Base-by-base conservation (phyloP, 1,140 invertebrate genomes). In the Meloidogyne hapla region DNA sequence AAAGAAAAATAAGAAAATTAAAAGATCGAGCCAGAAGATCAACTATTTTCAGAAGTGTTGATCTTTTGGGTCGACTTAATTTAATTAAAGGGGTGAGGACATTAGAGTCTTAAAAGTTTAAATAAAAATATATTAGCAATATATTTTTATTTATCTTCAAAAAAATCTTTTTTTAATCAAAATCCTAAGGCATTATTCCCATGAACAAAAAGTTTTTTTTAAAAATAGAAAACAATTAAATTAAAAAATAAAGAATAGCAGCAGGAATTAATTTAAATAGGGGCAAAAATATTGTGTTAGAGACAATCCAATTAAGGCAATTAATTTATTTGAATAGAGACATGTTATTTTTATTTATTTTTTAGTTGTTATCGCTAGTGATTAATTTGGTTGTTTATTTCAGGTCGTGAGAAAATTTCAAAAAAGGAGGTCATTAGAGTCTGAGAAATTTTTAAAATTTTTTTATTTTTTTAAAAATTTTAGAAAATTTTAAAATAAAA, bases 151-250 rank as follows among this genome's bases (percentile, higher is more conserved):
- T 56, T 56, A 56, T 56, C 12, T 56, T 56, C 18, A 5, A 56
- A n/a, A 56, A 56, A 56, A 56, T n/a, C 18, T n/a, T 56, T 56
- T 15, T 15, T n/a, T 8, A 56, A 48, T 18, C 1, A 0, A 56
- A 56, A 56, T n/a, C 48, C 48, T n/a, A n/a, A 56, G 48, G 48
- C 48, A 56, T 18, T 56, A 56, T 56, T 56, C 48, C 48, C 48
- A 56, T 13, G 5, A 56, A 56, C 18, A 56, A 56, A 56, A n/a
- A 48, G 45, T 18, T 48, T 56, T 56, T 56, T 56, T n/a, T 18
- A 42, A 42, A 42, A 42, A 38, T 38, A 4, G 9, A 45, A 8
- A 45, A 45, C 13, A 45, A 45, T 45, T 15, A 15, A 45, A 45
- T n/a, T n/a, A n/a, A 33, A 33, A n/a, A n/a, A n/a, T 5, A 56